These are phyloP conservation scores for Theretra japonica DNA, from an alignment of 2,888 invertebrate genomes.

Conservation along the genomic window DNA sequence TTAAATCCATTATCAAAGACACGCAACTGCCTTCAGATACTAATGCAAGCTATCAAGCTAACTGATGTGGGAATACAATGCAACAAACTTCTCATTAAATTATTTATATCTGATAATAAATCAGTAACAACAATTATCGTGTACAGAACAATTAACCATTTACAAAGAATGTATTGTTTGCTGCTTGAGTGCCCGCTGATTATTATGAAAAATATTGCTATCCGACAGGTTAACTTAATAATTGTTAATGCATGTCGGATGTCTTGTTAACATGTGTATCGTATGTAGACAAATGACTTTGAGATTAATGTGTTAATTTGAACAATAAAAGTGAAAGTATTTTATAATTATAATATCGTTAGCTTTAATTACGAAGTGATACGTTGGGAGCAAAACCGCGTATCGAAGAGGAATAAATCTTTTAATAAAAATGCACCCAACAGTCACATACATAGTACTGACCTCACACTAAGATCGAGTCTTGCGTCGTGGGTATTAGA, in stretches of 20 bases:
- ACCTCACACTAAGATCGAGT: too few species aligned
- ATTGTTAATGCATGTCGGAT: not conserved
- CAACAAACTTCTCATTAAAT: too few species aligned
- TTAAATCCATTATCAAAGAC: too few species aligned
- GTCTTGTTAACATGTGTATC: constrained; percentile 7
- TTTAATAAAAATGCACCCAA: too few species aligned
- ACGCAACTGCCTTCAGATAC: too few species aligned
- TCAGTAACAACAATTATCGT: not conserved
- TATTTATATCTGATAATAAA: not conserved
- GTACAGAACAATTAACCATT: constrained; percentile 4
- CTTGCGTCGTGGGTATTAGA: too few species aligned
- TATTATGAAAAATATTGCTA: not conserved
- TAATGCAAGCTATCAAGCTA: too few species aligned
- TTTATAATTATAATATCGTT: not conserved
- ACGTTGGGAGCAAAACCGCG: too few species aligned
- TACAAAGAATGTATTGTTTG: constrained; percentile 1
- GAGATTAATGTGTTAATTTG: not conserved
- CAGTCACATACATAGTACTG: too few species aligned
- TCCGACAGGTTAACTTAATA: not conserved
- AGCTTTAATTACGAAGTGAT: too few species aligned
- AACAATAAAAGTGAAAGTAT: not conserved
- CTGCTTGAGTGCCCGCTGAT: not conserved
- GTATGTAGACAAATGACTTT: not conserved
- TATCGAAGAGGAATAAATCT: too few species aligned
- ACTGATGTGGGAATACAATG: too few species aligned